phyloP scores from a whole-genome alignment of 2,888 invertebrate species.

The Eupithecia abbreviata region DNA sequence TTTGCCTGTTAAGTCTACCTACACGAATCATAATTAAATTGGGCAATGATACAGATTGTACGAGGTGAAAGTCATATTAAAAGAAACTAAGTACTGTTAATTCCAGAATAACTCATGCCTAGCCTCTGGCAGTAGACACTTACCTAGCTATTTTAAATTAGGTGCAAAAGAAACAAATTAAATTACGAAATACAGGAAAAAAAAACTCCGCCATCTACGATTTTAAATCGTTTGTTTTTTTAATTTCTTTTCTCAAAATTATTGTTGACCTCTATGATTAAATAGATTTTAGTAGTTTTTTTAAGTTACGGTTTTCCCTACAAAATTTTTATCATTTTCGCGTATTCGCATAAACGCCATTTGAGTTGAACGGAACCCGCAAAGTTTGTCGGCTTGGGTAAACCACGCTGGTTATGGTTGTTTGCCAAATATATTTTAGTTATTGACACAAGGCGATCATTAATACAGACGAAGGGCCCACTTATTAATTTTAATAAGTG shows the following conservation, averaged over 20 bases:
- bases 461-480: conserved; percentile 79
- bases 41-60: too few species aligned
- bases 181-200: too few species aligned
- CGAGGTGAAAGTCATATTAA: too few species aligned
- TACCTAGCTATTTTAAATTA: too few species aligned
- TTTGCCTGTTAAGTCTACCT: not conserved
- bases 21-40: too few species aligned
- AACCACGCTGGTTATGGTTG: conserved; percentile 64
- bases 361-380: conserved; percentile 31
- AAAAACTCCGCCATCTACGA: too few species aligned
- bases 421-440: conserved; percentile 81
- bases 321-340: not conserved
- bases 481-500: conserved; percentile 84
- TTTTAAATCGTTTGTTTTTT: too few species aligned
- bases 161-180: too few species aligned
- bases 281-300: not conserved
- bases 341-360: not conserved
- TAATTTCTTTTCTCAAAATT: too few species aligned
- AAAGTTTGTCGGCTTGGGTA: conserved; percentile 45
- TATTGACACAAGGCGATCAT: conserved; percentile 82
- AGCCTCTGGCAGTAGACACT: too few species aligned
- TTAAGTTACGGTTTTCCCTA: not conserved
- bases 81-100: too few species aligned
- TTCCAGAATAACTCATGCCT: too few species aligned
- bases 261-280: not conserved